Evolutionary conservation across 2,797 vertebrate genomes (phyloP).

Genomic region (Monodelphis domestica): DNA sequence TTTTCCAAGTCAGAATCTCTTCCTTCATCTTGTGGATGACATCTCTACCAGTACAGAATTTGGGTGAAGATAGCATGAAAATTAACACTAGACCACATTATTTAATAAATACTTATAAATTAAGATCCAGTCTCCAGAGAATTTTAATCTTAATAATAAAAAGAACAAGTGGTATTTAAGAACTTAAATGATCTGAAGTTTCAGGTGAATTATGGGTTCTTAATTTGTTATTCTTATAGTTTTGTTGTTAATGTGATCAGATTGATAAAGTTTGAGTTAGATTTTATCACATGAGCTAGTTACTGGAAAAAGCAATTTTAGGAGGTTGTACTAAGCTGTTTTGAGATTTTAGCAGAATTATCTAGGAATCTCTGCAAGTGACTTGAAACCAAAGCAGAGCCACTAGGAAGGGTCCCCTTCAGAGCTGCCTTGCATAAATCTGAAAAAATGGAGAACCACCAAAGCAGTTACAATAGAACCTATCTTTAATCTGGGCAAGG

Average conservation of each 20-base stretch:
- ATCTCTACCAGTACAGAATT: background rate
- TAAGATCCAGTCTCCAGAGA: no score
- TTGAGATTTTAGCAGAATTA: background rate
- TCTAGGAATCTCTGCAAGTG: background rate
- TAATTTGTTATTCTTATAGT: background rate
- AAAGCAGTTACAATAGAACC: no score
- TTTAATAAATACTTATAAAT: no score
- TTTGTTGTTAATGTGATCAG: background rate
- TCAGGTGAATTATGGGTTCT: background rate
- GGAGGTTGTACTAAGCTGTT: background rate
- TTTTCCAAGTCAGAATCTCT: background rate
- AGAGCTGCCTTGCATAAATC: background rate
- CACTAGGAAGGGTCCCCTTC: background rate
- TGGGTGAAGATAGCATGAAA: background rate
- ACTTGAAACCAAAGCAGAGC: background rate
- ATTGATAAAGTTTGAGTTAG: background rate
- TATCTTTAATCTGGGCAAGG: no score
- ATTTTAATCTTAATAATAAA: no score
- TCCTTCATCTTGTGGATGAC: background rate
- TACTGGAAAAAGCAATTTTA: background rate
- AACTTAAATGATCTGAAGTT: background rate
- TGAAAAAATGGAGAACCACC: no score
- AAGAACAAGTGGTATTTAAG: background rate
- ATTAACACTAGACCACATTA: no score
- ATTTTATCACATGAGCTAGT: background rate